Conservation (phyloP, 2,797 vertebrate species). For the Novumbra hubbsi region DNA sequence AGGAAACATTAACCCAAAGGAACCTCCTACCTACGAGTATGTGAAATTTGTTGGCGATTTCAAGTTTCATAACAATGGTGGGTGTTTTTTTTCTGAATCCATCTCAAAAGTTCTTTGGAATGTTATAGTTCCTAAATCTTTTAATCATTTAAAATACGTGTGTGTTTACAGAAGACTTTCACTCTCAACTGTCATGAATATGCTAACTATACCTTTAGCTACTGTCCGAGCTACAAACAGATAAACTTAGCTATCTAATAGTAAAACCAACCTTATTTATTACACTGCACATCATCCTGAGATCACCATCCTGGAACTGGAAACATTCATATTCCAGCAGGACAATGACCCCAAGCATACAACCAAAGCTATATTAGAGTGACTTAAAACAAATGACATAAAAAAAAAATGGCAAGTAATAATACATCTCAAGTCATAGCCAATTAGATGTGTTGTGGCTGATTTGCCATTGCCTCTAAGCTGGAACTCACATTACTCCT, state of each 20-base stretch:
- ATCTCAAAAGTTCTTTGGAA: background rate
- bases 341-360: too few species aligned
- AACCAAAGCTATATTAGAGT: too few species aligned
- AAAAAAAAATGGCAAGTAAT: background rate
- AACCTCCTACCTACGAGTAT: conserved; percentile 82
- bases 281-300: too few species aligned
- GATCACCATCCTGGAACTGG: too few species aligned
- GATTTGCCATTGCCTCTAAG: background rate
- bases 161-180: background rate
- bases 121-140: background rate
- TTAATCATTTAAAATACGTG: background rate
- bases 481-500: background rate
- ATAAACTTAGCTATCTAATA: background rate
- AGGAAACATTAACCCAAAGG: conserved; percentile 78
- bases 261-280: background rate
- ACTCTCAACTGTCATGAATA: background rate
- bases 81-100: conserved; percentile 45
- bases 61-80: conserved; percentile 88
- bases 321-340: too few species aligned
- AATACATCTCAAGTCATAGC: background rate
- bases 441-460: background rate
- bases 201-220: background rate
- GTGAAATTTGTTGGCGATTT: conserved; percentile 92
- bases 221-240: background rate
- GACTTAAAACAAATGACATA: too few species aligned